Conservation (phyloP, 2,113 vertebrate species). For the Vidua chalybeata region DNA sequence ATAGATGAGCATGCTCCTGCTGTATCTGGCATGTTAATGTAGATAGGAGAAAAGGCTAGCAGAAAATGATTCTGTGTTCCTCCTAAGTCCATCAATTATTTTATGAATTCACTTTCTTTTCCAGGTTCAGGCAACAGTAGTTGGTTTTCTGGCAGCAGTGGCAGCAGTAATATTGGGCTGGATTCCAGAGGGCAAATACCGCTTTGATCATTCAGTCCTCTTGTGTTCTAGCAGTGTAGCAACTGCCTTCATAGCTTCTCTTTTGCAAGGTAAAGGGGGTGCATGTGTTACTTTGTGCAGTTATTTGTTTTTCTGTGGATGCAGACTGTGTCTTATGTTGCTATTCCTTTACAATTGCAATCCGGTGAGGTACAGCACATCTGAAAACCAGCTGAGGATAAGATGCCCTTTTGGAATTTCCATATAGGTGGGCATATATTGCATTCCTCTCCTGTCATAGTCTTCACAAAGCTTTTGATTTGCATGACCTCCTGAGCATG, state of each 20-base stretch:
- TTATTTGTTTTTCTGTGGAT: not conserved
- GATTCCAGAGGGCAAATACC: constrained; percentile 95
- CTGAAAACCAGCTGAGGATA: not conserved
- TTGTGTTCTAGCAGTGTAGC: constrained; percentile 95
- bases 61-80: not conserved
- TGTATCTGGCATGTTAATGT: not conserved
- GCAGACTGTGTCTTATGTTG: not conserved
- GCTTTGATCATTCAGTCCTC: constrained; percentile 88
- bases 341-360: not conserved
- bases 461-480: not conserved
- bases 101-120: not conserved
- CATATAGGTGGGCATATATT: not conserved
- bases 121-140: constrained; percentile 95
- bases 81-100: not conserved
- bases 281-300: not conserved
- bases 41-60: not conserved
- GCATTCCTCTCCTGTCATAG: not conserved
- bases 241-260: constrained; percentile 94
- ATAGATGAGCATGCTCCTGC: not conserved
- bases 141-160: constrained; percentile 94
- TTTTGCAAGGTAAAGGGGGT: constrained; percentile 85
- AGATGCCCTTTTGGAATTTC: not conserved
- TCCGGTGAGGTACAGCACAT: not conserved
- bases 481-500: not conserved
- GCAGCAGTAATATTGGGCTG: constrained; percentile 91